Base-by-base conservation (phyloP, 2,113 vertebrate species). In the Halichoerus grypus region DNA sequence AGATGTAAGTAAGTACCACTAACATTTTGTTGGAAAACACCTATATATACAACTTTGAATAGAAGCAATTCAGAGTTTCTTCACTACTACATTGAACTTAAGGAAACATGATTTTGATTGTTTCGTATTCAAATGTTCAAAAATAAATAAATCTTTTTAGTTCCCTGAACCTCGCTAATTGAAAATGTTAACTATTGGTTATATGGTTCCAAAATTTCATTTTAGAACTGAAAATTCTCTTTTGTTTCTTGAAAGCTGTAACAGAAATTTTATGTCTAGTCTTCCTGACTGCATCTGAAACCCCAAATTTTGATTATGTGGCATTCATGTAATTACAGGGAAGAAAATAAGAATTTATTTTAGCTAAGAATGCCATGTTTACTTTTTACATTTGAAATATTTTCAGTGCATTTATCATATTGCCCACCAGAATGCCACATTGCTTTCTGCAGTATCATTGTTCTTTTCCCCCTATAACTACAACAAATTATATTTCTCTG, bases 371-470 rank as follows among this genome's bases (percentile, higher is more conserved):
- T 55, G 11, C 8, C 33, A n/a, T 39, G 28, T 76, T 46, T 83
- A 57, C n/a, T 51, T 91, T 89, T 91, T 96, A 77, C 12, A 69
- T 49, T 51, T 92, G 92, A 59, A 81, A 69, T 33, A 77, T 39
- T 84, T 33, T 67, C 4, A 59, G 7, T 91, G 42, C 15, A 42
- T 91, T 93, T 51, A 91, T 63, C 57, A 81, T 18, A 36, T 39
- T 80, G 39, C 10, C 26, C 85, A 61, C 21, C 14, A 80, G 82
- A 88, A 91, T n/a, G 5, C 26, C 46, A 51, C 1, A 11, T 65
- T 82, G 4, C 72, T 88, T 74, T 76, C 33, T 86, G 61, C 9
- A 49, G 7, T 69, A 80, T 80, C 11, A 71, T 67, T 39, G 46
- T 74, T 49, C 33, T 1, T 84, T 91, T 76, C 67, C 15, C 11